These are phyloP conservation scores for Phenganax subtilis DNA, from an alignment of 92 coral and sea anemone species.

Conservation along the genomic window DNA sequence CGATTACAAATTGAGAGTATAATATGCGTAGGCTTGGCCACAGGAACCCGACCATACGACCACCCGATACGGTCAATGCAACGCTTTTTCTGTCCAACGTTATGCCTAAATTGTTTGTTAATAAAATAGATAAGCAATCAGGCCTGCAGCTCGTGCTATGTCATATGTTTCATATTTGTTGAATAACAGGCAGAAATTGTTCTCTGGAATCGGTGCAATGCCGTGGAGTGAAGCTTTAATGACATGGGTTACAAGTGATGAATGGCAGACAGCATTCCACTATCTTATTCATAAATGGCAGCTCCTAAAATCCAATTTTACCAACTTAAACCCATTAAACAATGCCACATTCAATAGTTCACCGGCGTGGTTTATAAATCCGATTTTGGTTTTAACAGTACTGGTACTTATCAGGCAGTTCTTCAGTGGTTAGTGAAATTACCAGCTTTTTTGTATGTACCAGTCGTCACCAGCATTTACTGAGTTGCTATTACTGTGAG, in stretches of 20 bases:
- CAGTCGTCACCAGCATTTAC: too few species aligned
- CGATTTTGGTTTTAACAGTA: slow-evolving; percentile 12
- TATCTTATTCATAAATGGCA: slow-evolving; percentile 11
- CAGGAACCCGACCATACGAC: too few species aligned
- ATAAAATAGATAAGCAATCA: too few species aligned
- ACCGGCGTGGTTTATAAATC: background rate
- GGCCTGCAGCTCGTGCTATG: background rate
- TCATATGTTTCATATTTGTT: background rate
- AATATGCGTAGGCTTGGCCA: too few species aligned
- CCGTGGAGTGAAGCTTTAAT: slow-evolving; percentile 19
- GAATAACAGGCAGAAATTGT: background rate
- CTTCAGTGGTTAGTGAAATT: slow-evolving; percentile 6
- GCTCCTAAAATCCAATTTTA: background rate
- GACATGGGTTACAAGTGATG: slow-evolving; percentile 29
- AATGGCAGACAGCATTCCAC: slow-evolving; percentile 10
- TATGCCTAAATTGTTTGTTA: too few species aligned
- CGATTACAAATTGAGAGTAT: too few species aligned
- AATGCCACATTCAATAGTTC: background rate
- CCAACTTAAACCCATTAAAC: slow-evolving; percentile 6
- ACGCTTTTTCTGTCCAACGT: too few species aligned
- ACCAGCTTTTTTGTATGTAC: background rate
- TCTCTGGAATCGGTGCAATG: background rate
- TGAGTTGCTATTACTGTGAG: too few species aligned
- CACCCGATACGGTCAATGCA: too few species aligned
- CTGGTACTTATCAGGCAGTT: slow-evolving; percentile 10